These are phyloP conservation scores for Trachemys scripta DNA, from an alignment of 2,113 vertebrate species.

Conservation along the genomic window DNA sequence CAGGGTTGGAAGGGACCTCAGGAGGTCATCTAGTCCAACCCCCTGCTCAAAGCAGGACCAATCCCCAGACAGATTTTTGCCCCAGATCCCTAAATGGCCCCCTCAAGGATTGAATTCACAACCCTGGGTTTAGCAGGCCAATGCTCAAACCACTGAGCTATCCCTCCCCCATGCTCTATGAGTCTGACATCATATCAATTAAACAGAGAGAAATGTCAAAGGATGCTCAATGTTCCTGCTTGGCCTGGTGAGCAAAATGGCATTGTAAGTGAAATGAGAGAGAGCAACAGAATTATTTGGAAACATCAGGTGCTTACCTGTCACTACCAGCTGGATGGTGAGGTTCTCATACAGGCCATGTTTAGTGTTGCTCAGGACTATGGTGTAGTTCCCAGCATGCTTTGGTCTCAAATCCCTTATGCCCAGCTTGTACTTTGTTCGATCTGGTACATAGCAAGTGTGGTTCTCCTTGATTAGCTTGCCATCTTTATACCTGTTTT, in stretches of 20 bases:
- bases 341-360: slow-evolving; percentile 81
- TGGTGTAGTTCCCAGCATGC: slow-evolving; percentile 87
- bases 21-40: too few species aligned
- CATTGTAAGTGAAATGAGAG: background rate
- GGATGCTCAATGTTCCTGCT: background rate
- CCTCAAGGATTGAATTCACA: too few species aligned
- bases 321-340: slow-evolving; percentile 86
- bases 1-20: too few species aligned
- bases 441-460: slow-evolving; percentile 80
- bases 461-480: slow-evolving; percentile 81
- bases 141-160: too few species aligned
- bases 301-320: slow-evolving; percentile 77
- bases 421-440: slow-evolving; percentile 75
- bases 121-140: too few species aligned
- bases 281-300: rapidly evolving
- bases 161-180: background rate
- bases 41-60: too few species aligned
- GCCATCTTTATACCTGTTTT: slow-evolving; percentile 89
- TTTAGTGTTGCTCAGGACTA: slow-evolving; percentile 80
- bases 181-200: background rate
- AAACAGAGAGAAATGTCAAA: background rate
- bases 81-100: too few species aligned
- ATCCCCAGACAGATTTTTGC: too few species aligned
- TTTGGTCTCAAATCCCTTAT: slow-evolving; percentile 83
- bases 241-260: background rate